Evolutionary conservation across 2,113 vertebrate genomes (phyloP).

Genomic region (Aphyosemion australe): DNA sequence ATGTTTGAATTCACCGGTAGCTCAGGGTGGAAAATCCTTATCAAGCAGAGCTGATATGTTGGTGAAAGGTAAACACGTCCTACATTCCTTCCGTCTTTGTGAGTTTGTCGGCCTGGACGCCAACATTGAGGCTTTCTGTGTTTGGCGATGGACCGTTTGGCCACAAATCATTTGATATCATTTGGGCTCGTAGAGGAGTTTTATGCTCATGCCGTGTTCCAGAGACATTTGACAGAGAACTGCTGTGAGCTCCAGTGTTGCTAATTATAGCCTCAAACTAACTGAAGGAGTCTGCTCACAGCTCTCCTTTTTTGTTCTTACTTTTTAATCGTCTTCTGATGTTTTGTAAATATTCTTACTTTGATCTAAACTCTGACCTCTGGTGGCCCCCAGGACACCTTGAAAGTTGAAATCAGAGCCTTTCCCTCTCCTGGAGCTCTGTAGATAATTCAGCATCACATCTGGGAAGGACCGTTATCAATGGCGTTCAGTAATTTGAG

Average conservation of each 20-base stretch:
- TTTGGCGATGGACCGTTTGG: slow-evolving; percentile 36
- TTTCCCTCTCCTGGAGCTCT: slow-evolving; percentile 13
- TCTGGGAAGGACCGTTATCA: slow-evolving; percentile 43
- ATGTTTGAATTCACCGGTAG: slow-evolving; percentile 25
- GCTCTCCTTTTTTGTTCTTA: background rate
- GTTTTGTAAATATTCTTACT: background rate
- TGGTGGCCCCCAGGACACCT: background rate
- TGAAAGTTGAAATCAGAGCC: background rate
- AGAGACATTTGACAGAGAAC: background rate
- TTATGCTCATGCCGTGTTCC: slow-evolving; percentile 4
- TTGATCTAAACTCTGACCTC: slow-evolving; percentile 6
- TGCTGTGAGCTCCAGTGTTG: slow-evolving; percentile 8
- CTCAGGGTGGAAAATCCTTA: slow-evolving; percentile 29
- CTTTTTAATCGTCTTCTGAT: background rate
- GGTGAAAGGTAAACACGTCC: slow-evolving; percentile 35
- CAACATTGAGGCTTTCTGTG: slow-evolving; percentile 13
- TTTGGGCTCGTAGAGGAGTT: background rate
- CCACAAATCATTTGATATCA: slow-evolving; percentile 11
- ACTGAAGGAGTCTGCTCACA: background rate
- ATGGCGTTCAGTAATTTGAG: slow-evolving; percentile 57
- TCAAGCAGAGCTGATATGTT: slow-evolving; percentile 38
- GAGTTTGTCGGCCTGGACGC: slow-evolving; percentile 6
- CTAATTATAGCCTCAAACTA: slow-evolving; percentile 7
- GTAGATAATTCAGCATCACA: slow-evolving; percentile 42
- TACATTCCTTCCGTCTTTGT: slow-evolving; percentile 22